Evolutionary conservation across 2,888 invertebrate genomes (phyloP).

Genomic region (Andrena trimmerana): DNA sequence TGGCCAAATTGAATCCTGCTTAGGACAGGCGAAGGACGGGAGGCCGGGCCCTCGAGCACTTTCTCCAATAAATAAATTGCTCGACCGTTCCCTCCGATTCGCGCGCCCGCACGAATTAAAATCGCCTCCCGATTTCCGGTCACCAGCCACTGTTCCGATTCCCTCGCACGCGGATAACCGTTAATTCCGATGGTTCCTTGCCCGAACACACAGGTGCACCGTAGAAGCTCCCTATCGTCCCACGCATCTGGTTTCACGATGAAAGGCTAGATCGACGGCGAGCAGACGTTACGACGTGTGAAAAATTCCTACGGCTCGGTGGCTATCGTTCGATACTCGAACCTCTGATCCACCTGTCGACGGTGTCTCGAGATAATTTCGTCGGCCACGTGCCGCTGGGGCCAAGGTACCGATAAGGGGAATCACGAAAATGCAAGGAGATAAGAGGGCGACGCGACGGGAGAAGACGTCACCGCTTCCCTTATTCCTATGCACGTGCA

Average conservation of each 20-base stretch:
- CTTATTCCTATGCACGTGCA: constrained; percentile 25
- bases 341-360: constrained; percentile 7
- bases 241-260: neutral
- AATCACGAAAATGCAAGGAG: constrained; percentile 27
- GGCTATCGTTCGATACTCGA: constrained; percentile 25
- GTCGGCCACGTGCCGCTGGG: constrained; percentile 35
- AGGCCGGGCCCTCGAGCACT: constrained; percentile 73
- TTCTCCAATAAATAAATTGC: constrained; percentile 82
- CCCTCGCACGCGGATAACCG: too few species aligned
- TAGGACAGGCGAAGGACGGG: constrained; percentile 80
- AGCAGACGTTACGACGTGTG: neutral
- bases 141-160: too few species aligned
- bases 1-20: constrained; percentile 85
- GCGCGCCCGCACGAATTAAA: constrained; percentile 61
- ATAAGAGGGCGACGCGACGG: constrained; percentile 17
- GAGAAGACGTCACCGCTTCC: constrained; percentile 1
- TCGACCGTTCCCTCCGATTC: constrained; percentile 65
- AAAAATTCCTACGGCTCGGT: constrained; percentile 15
- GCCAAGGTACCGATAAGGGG: constrained; percentile 22
- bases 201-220: neutral
- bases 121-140: constrained; percentile 23
- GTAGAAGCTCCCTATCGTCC: neutral
- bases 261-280: neutral
- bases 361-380: neutral
- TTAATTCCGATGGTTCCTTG: too few species aligned